Evolutionary conservation across 2,888 invertebrate genomes (phyloP).

Genomic region (Xylophagus ater): DNA sequence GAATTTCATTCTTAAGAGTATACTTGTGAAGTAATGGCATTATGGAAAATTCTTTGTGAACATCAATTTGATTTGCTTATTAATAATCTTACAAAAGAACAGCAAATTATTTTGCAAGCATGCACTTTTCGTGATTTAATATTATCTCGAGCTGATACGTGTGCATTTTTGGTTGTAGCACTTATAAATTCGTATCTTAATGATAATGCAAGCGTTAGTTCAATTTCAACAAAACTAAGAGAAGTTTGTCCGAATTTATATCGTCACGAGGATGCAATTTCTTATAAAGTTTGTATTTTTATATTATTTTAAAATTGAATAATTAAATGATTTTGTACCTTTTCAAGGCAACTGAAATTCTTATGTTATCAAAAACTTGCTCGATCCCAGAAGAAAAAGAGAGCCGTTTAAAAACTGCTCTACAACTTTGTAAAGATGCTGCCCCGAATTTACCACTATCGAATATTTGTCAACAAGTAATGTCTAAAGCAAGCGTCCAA

Average conservation of each 20-base stretch:
- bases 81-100: constrained; percentile 53
- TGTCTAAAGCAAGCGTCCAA: too few species aligned
- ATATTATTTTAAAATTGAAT: not conserved
- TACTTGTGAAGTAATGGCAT: constrained; percentile 77
- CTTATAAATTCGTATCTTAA: constrained; percentile 85
- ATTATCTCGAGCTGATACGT: constrained; percentile 45
- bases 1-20: constrained; percentile 47
- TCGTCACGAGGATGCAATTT: constrained; percentile 88
- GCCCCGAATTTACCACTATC: constrained; percentile 76
- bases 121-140: constrained; percentile 47
- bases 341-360: constrained; percentile 72
- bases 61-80: constrained; percentile 81
- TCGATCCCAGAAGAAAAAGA: constrained; percentile 65
- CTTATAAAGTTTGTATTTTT: constrained; percentile 64
- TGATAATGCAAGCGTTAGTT: constrained; percentile 90
- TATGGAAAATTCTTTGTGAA: constrained; percentile 88
- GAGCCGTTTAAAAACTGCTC: constrained; percentile 61
- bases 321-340: constrained; percentile 6
- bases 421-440: constrained; percentile 79
- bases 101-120: constrained; percentile 50
- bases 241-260: constrained; percentile 90
- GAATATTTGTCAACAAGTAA: constrained; percentile 66
- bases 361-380: constrained; percentile 67
- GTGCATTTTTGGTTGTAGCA: constrained; percentile 65
- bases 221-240: constrained; percentile 75